Base-by-base conservation (phyloP, 2,113 vertebrate genomes). In the Istiophorus platypterus region DNA sequence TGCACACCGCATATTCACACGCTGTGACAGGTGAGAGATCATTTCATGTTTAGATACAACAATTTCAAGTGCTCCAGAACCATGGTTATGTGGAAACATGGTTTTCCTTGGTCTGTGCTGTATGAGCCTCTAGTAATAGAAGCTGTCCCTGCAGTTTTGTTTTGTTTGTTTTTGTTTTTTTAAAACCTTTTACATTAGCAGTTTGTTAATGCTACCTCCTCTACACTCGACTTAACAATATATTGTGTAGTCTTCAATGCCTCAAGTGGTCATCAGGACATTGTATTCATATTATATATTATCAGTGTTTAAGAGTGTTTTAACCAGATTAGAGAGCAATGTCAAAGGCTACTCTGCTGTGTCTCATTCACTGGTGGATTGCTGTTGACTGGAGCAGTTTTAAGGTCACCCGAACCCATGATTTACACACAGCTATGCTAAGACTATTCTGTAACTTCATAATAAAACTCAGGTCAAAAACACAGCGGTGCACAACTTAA, bases 401-500 rank as follows among this genome's bases (percentile, higher is more conserved):
- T 71, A 45, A 72, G 26, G 76, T 86, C 86, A 68, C 37, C 27
- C 39, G 12, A 56, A 54, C 62, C 7, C 57, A 75, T 81, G 76
- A 88, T 89, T 88, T 80, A 81, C 69, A 86, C 73, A 52, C 54
- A 39, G 42, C 65, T 13, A 41, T 57, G 67, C 26, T 76, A 49
- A 79, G 72, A 76, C 63, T 61, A 56, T 58, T 59, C 68, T 49
- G 27, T 52, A 68, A 69, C 41, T 84, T 80, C 22, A 74, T 85
- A 67, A 85, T 68, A 77, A 82, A 54, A 65, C 75, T 64, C 47
- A 70, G 62, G 12, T 76, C 84, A 82, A 70, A 61, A 75, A 63
- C 34, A 7, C 61, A 22, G 65, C 47, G 9, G 45, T 8, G 49
- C 49, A 70, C 76, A 81, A 88, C 89, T 88, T 63, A 89, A 89